Evolutionary conservation across 1,140 invertebrate genomes (phyloP).

Genomic region (Pinna nobilis): DNA sequence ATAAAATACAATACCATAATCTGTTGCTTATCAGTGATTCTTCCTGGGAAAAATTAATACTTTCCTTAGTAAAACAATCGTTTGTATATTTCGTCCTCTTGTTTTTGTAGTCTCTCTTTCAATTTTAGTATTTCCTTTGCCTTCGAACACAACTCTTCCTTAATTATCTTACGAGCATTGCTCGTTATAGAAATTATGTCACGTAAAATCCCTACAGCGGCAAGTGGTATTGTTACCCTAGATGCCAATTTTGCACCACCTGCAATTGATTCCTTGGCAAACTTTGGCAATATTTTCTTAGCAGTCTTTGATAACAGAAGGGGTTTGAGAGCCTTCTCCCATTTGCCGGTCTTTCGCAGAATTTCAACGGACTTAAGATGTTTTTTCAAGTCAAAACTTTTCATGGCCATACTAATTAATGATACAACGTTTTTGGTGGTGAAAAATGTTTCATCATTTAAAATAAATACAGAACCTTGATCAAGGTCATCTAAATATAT

Average conservation of each 20-base stretch:
- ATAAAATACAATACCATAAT: too few relatives aligned
- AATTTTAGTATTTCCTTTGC: constrained; percentile 1
- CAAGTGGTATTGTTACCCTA: background rate
- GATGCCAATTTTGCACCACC: background rate
- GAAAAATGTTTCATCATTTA: background rate
- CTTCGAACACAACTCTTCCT: background rate
- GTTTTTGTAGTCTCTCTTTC: too few relatives aligned
- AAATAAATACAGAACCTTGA: background rate
- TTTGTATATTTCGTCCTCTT: too few relatives aligned
- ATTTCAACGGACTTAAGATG: background rate
- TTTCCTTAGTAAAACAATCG: too few relatives aligned
- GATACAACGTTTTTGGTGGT: too few relatives aligned
- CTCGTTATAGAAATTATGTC: background rate
- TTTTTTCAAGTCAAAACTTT: too few relatives aligned
- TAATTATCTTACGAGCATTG: background rate
- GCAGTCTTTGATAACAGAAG: background rate
- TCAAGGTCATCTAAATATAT: background rate
- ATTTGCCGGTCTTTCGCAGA: background rate
- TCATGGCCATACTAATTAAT: too few relatives aligned
- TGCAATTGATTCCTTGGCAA: background rate
- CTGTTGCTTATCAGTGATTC: too few relatives aligned
- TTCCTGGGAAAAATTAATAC: too few relatives aligned
- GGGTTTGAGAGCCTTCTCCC: background rate
- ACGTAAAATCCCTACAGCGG: background rate
- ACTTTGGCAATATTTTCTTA: background rate